Conservation (phyloP, 2,113 vertebrate genomes). For the Dipodomys stephensi region DNA sequence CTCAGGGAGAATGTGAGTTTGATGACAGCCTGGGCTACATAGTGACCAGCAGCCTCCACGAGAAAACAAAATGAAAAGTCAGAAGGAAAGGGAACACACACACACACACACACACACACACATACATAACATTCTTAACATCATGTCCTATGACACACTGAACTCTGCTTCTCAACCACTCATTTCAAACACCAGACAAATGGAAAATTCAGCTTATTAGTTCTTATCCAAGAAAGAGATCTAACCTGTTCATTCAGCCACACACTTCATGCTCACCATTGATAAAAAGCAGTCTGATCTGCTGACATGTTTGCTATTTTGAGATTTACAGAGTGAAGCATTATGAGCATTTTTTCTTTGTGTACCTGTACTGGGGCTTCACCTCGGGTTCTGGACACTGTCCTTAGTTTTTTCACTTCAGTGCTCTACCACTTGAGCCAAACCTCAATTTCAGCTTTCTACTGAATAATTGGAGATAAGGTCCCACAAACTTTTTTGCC, state of each 20-base stretch:
- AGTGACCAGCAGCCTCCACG: neutral
- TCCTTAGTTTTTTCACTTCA: too few relatives aligned
- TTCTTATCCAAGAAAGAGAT: neutral
- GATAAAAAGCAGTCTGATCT: neutral
- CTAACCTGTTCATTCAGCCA: neutral
- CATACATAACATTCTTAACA: neutral
- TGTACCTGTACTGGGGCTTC: too few relatives aligned
- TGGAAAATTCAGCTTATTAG: neutral
- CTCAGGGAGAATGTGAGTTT: neutral
- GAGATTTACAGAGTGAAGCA: neutral
- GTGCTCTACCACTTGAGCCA: too few relatives aligned
- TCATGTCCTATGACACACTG: neutral
- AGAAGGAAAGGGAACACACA: too few relatives aligned
- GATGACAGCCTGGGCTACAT: neutral
- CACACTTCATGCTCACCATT: neutral
- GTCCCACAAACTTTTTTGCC: too few relatives aligned
- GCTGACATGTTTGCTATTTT: neutral
- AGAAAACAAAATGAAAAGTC: neutral
- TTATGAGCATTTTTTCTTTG: neutral
- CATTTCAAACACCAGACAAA: neutral
- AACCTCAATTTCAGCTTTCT: too few relatives aligned
- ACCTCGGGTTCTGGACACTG: too few relatives aligned
- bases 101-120: too few relatives aligned
- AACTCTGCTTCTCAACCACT: neutral
- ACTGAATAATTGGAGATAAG: too few relatives aligned